phyloP scores from a whole-genome alignment of 1,140 invertebrate species.

The Episyrphus balteatus region DNA sequence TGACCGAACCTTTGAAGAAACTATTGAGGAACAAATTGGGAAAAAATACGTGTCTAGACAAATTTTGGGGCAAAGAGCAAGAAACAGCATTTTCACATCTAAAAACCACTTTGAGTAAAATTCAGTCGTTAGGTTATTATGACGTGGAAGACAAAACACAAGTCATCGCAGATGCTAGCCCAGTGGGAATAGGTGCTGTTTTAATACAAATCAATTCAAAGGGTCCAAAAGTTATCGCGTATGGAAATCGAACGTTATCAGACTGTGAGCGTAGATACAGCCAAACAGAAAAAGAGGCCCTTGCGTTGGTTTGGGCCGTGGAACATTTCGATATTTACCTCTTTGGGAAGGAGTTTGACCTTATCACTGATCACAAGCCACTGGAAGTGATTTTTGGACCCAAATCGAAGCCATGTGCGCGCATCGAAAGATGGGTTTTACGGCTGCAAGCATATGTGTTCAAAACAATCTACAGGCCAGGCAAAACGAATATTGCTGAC shows the following conservation, averaged over 20 bases:
- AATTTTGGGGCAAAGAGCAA: constrained; percentile 8
- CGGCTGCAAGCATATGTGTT: constrained; percentile 15
- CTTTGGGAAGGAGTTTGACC: constrained; percentile 23
- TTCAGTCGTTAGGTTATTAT: constrained; percentile 14
- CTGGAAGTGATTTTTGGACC: constrained; percentile 12
- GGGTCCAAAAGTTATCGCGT: constrained; percentile 2
- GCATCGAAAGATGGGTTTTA: constrained; percentile 18
- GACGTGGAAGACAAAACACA: too few relatives aligned
- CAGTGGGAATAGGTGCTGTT: constrained; percentile 25
- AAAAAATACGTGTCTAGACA: too few relatives aligned
- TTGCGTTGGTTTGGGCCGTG: constrained; percentile 22
- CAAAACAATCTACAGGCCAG: constrained; percentile 11
- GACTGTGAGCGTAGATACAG: constrained; percentile 30
- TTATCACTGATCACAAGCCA: constrained; percentile 31
- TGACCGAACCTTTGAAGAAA: constrained; percentile 17
- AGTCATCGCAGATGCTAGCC: constrained; percentile 37
- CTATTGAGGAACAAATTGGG: constrained; percentile 11
- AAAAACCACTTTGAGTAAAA: constrained; percentile 7
- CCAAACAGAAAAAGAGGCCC: constrained; percentile 33
- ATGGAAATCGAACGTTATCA: constrained; percentile 18
- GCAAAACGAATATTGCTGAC: constrained; percentile 11
- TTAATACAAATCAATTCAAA: constrained; percentile 4
- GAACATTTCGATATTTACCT: constrained; percentile 17
- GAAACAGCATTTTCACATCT: constrained; percentile 6
- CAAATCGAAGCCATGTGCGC: constrained; percentile 11